Evolutionary conservation across 2,113 vertebrate species (phyloP), one percentile per base, ranked within the genome.

Genomic region (Martes martes): DNA sequence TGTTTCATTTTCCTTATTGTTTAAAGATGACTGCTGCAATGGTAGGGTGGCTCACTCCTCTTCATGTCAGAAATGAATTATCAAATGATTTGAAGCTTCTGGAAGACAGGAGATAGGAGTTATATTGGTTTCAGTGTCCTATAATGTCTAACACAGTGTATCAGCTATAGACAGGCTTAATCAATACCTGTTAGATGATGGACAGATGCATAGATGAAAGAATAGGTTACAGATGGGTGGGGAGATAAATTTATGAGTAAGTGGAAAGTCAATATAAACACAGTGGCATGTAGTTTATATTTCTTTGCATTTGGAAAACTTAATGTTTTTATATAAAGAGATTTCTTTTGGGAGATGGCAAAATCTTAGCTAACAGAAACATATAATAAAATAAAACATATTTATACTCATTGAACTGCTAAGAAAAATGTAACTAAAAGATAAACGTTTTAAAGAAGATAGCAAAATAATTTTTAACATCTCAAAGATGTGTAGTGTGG

Each of bases 1-100:
- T 82, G 14, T 82, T 76, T 67, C 33, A 55, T 79, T 96, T 89
- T 91, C 15, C 74, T 94, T 95, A 7, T 67, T 94, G 88, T 95
- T 69, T 11, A 87, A 67, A 95, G 67, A 39, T 59, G 21, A 16
- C 3, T 67, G 11, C n/a, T 78, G 33, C 6, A 78, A 23, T 45
- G 31, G 14, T 84, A 36, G 52, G 24, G 19, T 65, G 6, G 6
- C 7, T 96, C 63, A 84, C 33, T 76, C 23, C 45, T 89, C 90
- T 91, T 95, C 47, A 50, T 61, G 52, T 1, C 74, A 61, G n/a
- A 78, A 74, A 79, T 63, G 16, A 69, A 26, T 65, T n/a, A 45
- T 47, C 73, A 87, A 91, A 93, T 39, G 85, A 74, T 42, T 0
- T 39, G 80, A 96, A 91, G 19, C 59, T 73, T 85, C 59, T 82